Evolutionary conservation across 2,888 invertebrate genomes (phyloP).

Genomic region (Eudasyphora cyanicolor): DNA sequence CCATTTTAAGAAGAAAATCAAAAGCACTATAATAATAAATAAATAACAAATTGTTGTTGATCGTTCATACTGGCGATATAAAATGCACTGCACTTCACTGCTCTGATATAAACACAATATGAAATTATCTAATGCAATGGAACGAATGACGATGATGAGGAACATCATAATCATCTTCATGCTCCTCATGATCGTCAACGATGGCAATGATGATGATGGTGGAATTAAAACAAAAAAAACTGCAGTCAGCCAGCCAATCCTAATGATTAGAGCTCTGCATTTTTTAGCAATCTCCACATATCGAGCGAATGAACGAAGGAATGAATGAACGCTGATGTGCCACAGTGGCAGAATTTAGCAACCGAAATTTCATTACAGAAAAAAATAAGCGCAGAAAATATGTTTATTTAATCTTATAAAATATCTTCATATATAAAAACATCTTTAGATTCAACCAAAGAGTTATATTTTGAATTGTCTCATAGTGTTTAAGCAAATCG

Average conservation of each 20-base stretch:
- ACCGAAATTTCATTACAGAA: no score
- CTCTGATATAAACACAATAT: no score
- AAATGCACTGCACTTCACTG: background rate
- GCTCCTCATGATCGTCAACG: background rate
- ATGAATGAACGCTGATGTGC: background rate
- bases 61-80: conserved; percentile 1
- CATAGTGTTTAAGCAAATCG: no score
- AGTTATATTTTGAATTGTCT: no score
- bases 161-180: background rate
- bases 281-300: background rate
- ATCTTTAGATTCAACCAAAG: no score
- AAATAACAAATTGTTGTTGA: background rate
- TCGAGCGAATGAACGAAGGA: conserved; percentile 37
- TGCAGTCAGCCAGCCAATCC: background rate
- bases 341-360: background rate
- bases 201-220: background rate
- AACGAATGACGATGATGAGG: background rate
- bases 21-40: background rate
- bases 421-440: no score
- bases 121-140: conserved; percentile 30
- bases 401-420: no score
- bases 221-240: conserved; percentile 7
- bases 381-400: no score
- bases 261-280: background rate
- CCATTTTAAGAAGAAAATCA: background rate